Evolutionary conservation across 2,113 vertebrate species (phyloP).

Genomic region (Dascyllus trimaculatus): DNA sequence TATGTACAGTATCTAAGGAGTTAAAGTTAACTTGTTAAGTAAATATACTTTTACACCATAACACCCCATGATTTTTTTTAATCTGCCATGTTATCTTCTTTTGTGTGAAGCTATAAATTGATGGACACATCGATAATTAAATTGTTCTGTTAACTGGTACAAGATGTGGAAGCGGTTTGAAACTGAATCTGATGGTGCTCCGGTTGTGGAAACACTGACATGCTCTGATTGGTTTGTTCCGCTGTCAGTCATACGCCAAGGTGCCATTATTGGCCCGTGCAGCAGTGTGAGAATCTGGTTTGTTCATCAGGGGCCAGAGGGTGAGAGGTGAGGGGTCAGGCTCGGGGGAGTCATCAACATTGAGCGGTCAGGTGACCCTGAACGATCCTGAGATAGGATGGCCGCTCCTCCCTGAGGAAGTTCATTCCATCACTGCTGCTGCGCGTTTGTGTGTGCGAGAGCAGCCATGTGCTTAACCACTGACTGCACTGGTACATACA

Average conservation of each 20-base stretch:
- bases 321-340: conserved; percentile 67
- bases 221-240: conserved; percentile 7
- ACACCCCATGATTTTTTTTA: too few species aligned
- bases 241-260: conserved; percentile 29
- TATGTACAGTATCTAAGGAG: too few species aligned
- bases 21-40: too few species aligned
- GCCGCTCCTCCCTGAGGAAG: conserved; percentile 57
- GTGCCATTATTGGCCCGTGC: conserved; percentile 40
- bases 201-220: not conserved
- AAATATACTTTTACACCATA: too few species aligned
- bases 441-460: conserved; percentile 36
- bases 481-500: not conserved
- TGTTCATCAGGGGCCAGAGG: conserved; percentile 71
- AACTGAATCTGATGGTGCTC: not conserved
- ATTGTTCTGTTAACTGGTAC: not conserved
- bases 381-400: conserved; percentile 66
- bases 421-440: conserved; percentile 59
- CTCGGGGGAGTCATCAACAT: conserved; percentile 72
- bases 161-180: conserved; percentile 28
- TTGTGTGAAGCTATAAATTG: too few species aligned
- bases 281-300: conserved; percentile 73
- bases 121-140: not conserved
- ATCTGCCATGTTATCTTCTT: too few species aligned
- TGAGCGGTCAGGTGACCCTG: conserved; percentile 73
- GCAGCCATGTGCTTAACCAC: conserved; percentile 8